These are phyloP conservation scores for Perca fluviatilis DNA, from an alignment of 2,113 vertebrate species.

Conservation along the genomic window DNA sequence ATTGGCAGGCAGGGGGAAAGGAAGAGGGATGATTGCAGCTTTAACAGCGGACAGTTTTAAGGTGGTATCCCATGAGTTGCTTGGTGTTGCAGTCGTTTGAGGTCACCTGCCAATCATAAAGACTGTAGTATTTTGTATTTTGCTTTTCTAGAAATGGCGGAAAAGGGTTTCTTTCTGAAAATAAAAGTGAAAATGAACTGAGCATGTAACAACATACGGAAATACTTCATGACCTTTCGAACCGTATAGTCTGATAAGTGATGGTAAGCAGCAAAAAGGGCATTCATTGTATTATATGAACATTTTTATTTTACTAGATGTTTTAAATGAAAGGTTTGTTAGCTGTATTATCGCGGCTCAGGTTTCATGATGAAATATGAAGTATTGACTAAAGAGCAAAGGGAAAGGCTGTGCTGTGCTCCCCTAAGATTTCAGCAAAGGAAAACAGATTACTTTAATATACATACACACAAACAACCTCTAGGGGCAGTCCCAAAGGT, in stretches of 20 bases:
- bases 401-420: conserved; percentile 6
- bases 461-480: conserved; percentile 33
- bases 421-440: conserved; percentile 9
- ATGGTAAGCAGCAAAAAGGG: background rate
- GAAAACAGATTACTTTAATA: background rate
- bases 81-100: conserved; percentile 32
- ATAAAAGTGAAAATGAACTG: no score
- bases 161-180: background rate
- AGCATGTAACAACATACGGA: background rate
- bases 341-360: background rate
- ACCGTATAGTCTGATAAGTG: background rate
- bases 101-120: conserved; percentile 17
- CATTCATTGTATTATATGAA: background rate
- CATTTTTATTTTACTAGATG: background rate
- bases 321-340: background rate
- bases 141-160: background rate
- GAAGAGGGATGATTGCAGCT: conserved; percentile 49
- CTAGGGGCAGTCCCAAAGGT: conserved; percentile 28
- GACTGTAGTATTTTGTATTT: background rate
- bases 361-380: conserved; percentile 25
- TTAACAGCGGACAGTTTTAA: conserved; percentile 14
- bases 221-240: background rate
- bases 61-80: conserved; percentile 14
- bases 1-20: conserved; percentile 35
- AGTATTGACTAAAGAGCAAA: conserved; percentile 55